Conservation (phyloP, 2,113 vertebrate species). For the Etia nguti region DNA sequence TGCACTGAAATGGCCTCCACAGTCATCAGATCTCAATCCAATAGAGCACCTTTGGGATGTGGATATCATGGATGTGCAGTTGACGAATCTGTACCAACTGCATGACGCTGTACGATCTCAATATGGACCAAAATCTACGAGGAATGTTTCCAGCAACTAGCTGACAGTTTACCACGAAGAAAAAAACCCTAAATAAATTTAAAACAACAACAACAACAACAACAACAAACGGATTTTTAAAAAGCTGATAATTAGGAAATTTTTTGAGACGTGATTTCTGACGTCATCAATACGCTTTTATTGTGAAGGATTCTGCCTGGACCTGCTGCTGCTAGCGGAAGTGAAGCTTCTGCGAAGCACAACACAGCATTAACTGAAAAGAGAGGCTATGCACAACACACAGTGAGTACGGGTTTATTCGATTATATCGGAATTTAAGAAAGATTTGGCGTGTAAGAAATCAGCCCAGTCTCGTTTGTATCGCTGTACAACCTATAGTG, state of each 20-base stretch:
- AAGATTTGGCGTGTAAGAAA: not conserved
- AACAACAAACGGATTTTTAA: not conserved
- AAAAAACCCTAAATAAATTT: fast-evolving
- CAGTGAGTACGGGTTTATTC: not conserved
- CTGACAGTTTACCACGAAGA: not conserved
- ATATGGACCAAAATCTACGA: not conserved
- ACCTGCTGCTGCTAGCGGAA: not conserved
- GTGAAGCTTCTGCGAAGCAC: not conserved
- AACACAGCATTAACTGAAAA: not conserved
- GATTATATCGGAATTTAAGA: not conserved
- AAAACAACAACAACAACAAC: not conserved
- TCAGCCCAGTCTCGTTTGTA: not conserved
- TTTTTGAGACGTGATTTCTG: not conserved
- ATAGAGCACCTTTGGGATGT: not conserved
- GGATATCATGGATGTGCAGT: not conserved
- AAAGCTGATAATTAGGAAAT: not conserved
- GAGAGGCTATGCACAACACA: not conserved
- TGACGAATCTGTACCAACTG: too few relatives aligned
- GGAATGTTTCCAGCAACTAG: not conserved
- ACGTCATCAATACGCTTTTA: not conserved
- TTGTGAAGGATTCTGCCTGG: not conserved
- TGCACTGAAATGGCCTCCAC: not conserved
- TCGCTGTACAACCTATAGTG: not conserved
- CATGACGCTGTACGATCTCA: too few relatives aligned
- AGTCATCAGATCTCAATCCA: not conserved